Conservation (phyloP, 2,888 invertebrate genomes). For the Trichogramma dendrolimi region DNA sequence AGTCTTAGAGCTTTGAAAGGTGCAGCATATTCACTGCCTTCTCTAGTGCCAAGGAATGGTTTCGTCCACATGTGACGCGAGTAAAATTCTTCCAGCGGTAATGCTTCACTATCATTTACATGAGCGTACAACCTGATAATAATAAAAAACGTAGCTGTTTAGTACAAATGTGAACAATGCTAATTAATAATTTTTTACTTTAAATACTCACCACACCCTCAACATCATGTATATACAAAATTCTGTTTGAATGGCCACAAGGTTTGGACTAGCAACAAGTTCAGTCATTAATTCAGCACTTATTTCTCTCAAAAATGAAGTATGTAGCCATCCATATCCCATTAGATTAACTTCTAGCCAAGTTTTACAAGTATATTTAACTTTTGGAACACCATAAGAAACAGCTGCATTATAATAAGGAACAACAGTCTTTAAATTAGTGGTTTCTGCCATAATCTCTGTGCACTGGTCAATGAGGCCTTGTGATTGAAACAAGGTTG, state of each 20-base stretch:
- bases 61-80: conserved; percentile 45
- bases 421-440: conserved; percentile 66
- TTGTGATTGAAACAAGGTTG: conserved; percentile 70
- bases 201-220: conserved; percentile 59
- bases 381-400: conserved; percentile 63
- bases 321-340: conserved; percentile 58
- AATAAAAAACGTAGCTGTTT: neutral
- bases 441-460: conserved; percentile 72
- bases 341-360: conserved; percentile 71
- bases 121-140: conserved; percentile 44
- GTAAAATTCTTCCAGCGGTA: conserved; percentile 45
- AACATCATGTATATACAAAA: conserved; percentile 70
- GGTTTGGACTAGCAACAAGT: conserved; percentile 61
- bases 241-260: conserved; percentile 75
- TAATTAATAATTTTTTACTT: neutral
- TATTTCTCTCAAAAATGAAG: conserved; percentile 60
- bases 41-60: conserved; percentile 60
- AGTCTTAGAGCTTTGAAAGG: conserved; percentile 65
- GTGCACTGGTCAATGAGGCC: conserved; percentile 69
- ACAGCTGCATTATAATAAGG: conserved; percentile 66
- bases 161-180: neutral
- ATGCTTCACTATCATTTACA: conserved; percentile 37
- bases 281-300: conserved; percentile 64
- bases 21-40: conserved; percentile 59
- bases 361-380: conserved; percentile 62